A percentile compares a stretch with the other conserved stretches of the same genome.
These are phyloP conservation scores for Hormaphis cornu DNA, from an alignment of 1,140 invertebrate genomes.

Conservation along the genomic window DNA sequence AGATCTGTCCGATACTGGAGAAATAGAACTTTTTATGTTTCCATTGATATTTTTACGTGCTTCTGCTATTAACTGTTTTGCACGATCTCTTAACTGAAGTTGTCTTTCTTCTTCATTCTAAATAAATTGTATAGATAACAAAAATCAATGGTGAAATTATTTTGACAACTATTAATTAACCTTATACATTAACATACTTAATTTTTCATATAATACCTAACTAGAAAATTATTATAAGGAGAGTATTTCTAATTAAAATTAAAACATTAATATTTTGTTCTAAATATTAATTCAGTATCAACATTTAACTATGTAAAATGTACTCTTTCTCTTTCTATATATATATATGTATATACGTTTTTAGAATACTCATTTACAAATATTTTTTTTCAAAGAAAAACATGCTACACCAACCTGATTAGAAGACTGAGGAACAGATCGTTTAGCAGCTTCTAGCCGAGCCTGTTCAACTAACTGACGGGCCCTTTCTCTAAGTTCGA, in stretches of 20 bases:
- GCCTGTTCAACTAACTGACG: slow-evolving; percentile 81
- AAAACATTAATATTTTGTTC: no score
- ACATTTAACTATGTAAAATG: no score
- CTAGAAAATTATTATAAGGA: no score
- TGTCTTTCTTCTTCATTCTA: slow-evolving; percentile 74
- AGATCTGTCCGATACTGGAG: slow-evolving; percentile 6
- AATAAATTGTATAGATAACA: no score
- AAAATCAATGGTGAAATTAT: background rate
- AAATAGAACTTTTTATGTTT: background rate
- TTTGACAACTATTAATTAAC: background rate
- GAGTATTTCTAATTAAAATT: no score
- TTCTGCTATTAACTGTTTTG: slow-evolving; percentile 78
- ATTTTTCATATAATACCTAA: no score
- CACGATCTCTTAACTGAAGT: slow-evolving; percentile 71
- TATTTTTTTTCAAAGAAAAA: background rate
- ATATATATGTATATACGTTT: no score
- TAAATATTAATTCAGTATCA: no score
- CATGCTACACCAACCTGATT: slow-evolving; percentile 42
- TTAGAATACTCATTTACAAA: no score
- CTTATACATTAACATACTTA: no score
- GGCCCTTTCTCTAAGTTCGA: slow-evolving; percentile 80
- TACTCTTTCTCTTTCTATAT: no score
- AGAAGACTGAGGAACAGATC: slow-evolving; percentile 43
- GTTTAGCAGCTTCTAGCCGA: slow-evolving; percentile 55
- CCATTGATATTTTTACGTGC: slow-evolving; percentile 54